These are phyloP conservation scores for Lanistes nyassanus DNA, from an alignment of 1,140 invertebrate species.

Conservation along the genomic window DNA sequence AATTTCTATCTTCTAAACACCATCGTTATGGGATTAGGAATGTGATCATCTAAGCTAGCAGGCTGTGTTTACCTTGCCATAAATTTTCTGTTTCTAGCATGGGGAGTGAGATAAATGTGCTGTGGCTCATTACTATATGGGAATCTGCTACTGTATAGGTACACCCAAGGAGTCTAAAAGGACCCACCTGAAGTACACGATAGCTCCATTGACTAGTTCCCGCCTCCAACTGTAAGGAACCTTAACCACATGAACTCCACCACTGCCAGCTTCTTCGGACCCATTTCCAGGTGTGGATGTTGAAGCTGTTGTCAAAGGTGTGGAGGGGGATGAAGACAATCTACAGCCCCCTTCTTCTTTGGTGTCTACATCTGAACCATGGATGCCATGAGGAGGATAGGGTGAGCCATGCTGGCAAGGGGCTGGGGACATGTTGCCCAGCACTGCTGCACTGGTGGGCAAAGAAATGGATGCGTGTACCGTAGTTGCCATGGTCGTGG, in stretches of 20 bases:
- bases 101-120: no score
- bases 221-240: slow-evolving; percentile 73
- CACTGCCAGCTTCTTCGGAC: slow-evolving; percentile 8
- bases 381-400: neutral
- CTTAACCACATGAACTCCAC: slow-evolving; percentile 35
- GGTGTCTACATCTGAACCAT: neutral
- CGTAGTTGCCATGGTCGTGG: slow-evolving; percentile 24
- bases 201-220: slow-evolving; percentile 67
- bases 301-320: slow-evolving; percentile 15
- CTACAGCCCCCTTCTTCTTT: slow-evolving; percentile 9
- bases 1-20: no score
- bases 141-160: no score
- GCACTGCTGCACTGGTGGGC: neutral
- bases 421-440: neutral
- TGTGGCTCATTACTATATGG: no score
- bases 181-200: slow-evolving; percentile 72
- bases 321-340: slow-evolving; percentile 1
- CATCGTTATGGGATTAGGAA: no score
- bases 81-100: no score
- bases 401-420: neutral
- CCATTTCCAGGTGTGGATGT: slow-evolving; percentile 26
- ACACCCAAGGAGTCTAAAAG: neutral
- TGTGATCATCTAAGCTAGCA: no score
- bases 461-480: slow-evolving; percentile 18
- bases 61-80: no score